A percentile compares a stretch with the other conserved stretches of the same genome.
These are phyloP conservation scores for Tenthredo mesomela DNA, from an alignment of 2,888 invertebrate species.

Conservation along the genomic window DNA sequence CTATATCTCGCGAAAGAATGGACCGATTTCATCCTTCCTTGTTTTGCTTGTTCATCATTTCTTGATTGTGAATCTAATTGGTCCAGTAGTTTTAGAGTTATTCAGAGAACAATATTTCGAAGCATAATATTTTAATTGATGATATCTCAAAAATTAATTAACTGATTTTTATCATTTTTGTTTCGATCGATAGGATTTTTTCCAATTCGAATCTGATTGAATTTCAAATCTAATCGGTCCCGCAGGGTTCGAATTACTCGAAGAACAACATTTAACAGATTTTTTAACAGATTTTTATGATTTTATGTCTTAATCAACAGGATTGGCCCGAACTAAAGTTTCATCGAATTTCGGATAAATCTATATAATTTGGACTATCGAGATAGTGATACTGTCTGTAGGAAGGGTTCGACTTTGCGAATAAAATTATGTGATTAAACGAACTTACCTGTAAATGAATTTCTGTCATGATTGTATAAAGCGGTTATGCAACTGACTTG, in stretches of 20 bases:
- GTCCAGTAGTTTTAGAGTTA: background rate
- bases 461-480: background rate
- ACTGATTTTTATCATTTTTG: background rate
- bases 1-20: background rate
- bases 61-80: background rate
- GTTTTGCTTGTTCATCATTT: background rate
- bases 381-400: no score
- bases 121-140: background rate
- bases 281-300: no score
- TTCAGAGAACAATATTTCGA: background rate
- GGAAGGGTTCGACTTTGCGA: background rate
- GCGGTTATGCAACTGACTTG: background rate
- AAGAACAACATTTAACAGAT: no score
- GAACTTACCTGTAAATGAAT: background rate
- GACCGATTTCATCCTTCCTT: background rate
- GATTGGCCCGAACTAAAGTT: no score
- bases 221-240: no score
- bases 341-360: no score
- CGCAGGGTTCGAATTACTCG: no score
- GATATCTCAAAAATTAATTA: background rate
- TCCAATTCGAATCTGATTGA: no score
- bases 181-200: no score
- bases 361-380: no score
- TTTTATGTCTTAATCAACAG: no score
- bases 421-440: background rate